Base-by-base conservation (phyloP, 2,888 invertebrate genomes). In the Geophilus truncorum region DNA sequence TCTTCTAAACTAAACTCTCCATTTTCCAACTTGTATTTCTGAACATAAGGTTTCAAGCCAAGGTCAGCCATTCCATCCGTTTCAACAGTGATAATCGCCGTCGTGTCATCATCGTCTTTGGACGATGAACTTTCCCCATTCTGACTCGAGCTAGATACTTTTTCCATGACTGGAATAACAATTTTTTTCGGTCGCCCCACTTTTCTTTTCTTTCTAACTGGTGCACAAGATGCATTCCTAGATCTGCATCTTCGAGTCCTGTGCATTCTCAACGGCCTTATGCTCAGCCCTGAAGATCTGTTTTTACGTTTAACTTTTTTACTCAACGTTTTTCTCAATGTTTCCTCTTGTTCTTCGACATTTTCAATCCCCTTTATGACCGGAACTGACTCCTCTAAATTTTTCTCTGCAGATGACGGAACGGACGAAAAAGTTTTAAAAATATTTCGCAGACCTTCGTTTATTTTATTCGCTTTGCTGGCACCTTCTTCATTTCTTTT, bases 51-150 rank as follows among this genome's bases (percentile, higher is more conserved):
- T 80, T 80, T 80, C 12, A 62, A 70, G 10, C 62, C 80, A 62
- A 80, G 3, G 6, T 18, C 80, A 23, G 30, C 36, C 18, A 70
- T 25, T 21, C 70, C 80, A 32, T 75, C 75, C 21, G 62, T 80
- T 80, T 80, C 80, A 3, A 80, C 80, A 32, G 80, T 80, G 28
- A 80, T 80, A 28, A 80, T 75, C 9, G 80, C 80, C 18, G 62
- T 75, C 9, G 75, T n/a, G 7, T 28, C 75, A n/a, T 80, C 80
- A 21, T 57, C 57, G 10, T 57, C 57, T 57, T 57, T 57, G 1
- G 21, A 23, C 23, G 57, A 57, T 18, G 57, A 57, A 21, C 21
- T 57, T 57, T 57, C 57, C 57, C 57, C 57, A 21, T 6, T 57
- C 21, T 57, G 57, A 21, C 23, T 23, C 4, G 7, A 18, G 21